These are phyloP conservation scores for Hedychridium roseum DNA, from an alignment of 2,888 invertebrate genomes.

Conservation along the genomic window DNA sequence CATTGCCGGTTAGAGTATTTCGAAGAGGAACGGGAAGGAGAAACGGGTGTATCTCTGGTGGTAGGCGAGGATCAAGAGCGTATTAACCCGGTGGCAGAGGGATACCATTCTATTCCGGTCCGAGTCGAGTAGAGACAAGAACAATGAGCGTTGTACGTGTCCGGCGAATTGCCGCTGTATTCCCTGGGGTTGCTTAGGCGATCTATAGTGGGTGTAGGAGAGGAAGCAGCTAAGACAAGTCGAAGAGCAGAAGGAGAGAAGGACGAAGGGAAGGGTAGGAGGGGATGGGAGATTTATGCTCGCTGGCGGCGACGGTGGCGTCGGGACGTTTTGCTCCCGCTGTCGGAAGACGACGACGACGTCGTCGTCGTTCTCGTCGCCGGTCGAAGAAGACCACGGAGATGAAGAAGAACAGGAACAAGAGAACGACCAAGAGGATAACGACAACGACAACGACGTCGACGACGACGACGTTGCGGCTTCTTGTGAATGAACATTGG, in stretches of 20 bases:
- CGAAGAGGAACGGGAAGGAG: not conserved
- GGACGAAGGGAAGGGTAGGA: conserved; percentile 13
- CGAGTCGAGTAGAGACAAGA: conserved; percentile 51
- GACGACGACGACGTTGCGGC: conserved; percentile 38
- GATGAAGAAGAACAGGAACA: conserved; percentile 23
- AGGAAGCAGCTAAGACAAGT: conserved; percentile 16
- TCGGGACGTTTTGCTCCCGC: conserved; percentile 53
- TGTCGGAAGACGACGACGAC: conserved; percentile 40
- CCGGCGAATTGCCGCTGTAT: conserved; percentile 44
- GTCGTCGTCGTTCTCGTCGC: too few relatives aligned
- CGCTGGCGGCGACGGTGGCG: conserved; percentile 43
- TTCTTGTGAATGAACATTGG: conserved; percentile 63
- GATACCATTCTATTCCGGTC: conserved; percentile 59
- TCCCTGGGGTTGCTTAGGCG: conserved; percentile 17
- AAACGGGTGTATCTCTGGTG: too few relatives aligned
- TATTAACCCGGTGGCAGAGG: conserved; percentile 34
- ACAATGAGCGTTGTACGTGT: conserved; percentile 56
- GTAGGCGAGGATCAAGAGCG: not conserved
- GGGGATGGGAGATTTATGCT: conserved; percentile 52
- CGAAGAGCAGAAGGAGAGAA: conserved; percentile 8
- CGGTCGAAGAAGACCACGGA: conserved; percentile 16
- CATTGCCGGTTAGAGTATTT: too few relatives aligned
- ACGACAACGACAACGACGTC: conserved; percentile 33
- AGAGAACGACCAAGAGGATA: conserved; percentile 21
- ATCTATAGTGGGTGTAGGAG: conserved; percentile 46